phyloP scores from a whole-genome alignment of 2,113 vertebrate species.

The Sylvia atricapilla region DNA sequence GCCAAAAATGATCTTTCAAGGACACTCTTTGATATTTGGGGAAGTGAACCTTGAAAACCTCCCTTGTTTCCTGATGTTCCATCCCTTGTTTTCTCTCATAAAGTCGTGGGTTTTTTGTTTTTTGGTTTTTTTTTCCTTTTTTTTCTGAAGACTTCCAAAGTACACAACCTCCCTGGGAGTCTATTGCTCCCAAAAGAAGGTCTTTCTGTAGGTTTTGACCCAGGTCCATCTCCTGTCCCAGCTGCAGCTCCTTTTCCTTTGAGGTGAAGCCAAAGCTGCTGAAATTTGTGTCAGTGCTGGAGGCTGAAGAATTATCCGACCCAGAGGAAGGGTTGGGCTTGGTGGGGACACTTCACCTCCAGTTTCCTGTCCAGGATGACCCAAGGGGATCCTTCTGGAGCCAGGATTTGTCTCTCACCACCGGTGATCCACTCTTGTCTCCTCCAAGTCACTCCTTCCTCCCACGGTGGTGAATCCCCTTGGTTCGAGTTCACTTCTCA shows the following conservation, averaged over 20 bases:
- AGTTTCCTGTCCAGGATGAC: not conserved
- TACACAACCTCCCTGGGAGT: not conserved
- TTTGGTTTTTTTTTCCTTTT: not conserved
- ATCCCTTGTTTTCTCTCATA: not conserved
- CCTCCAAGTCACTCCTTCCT: not conserved
- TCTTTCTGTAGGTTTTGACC: not conserved
- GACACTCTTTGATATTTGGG: not conserved
- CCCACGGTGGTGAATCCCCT: not conserved
- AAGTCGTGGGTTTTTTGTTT: not conserved
- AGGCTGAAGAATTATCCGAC: not conserved
- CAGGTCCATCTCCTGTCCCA: not conserved
- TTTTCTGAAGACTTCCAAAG: not conserved
- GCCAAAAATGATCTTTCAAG: not conserved
- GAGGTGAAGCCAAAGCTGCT: slow-evolving; percentile 13
- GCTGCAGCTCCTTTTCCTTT: slow-evolving; percentile 27
- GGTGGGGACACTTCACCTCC: not conserved
- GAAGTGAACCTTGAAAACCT: slow-evolving; percentile 11
- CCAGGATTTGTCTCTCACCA: not conserved
- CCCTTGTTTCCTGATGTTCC: not conserved
- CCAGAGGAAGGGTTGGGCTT: not conserved
- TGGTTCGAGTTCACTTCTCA: not conserved
- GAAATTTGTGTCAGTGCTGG: not conserved
- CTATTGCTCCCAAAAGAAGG: not conserved
- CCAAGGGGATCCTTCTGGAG: not conserved
- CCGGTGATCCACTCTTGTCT: not conserved